These are phyloP conservation scores for Halcyon senegalensis DNA, from an alignment of 2,113 vertebrate genomes.

Conservation along the genomic window DNA sequence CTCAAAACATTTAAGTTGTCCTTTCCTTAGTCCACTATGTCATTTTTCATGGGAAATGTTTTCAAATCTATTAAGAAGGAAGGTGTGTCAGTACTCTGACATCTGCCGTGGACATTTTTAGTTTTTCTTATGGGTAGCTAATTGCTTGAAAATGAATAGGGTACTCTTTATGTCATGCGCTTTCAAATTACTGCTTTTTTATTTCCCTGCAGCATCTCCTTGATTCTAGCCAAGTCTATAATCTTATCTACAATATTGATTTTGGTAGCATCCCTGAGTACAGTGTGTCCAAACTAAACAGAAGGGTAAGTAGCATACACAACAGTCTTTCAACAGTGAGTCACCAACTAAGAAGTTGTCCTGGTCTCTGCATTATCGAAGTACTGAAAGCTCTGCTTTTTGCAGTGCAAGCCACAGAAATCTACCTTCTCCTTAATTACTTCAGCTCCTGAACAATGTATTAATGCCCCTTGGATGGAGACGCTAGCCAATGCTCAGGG, in stretches of 20 bases:
- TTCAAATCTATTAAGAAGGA: not conserved
- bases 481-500: not conserved
- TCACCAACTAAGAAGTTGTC: not conserved
- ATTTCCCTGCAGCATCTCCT: not conserved
- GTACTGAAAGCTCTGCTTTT: not conserved
- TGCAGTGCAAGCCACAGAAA: not conserved
- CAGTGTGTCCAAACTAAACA: conserved; percentile 18
- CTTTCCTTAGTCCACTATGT: not conserved
- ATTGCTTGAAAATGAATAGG: conserved; percentile 10
- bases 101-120: not conserved
- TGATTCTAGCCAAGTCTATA: not conserved
- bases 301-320: not conserved
- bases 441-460: not conserved
- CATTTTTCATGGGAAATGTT: not conserved
- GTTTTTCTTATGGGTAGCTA: not conserved
- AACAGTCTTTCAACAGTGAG: not conserved
- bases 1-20: not conserved
- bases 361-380: not conserved
- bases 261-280: conserved; percentile 24
- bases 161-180: not conserved
- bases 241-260: not conserved
- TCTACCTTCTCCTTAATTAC: not conserved
- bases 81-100: not conserved
- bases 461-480: not conserved
- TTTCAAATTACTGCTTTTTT: not conserved